Percentiles rank a stretch among this genome's conserved stretches.
Conservation (phyloP, 2,888 invertebrate genomes). For the Acrocera orbiculus region DNA sequence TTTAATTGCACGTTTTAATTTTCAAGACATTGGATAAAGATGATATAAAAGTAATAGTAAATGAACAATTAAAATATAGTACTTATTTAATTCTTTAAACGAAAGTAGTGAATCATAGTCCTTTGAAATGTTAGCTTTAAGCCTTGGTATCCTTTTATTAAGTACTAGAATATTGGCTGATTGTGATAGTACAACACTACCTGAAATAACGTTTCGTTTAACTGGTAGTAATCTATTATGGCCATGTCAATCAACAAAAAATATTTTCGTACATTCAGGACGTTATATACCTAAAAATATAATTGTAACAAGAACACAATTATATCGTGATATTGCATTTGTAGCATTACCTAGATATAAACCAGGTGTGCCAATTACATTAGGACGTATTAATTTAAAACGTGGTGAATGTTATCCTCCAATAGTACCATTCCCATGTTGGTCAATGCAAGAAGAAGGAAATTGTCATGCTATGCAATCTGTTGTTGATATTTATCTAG, state of each 20-base stretch:
- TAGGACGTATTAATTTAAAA: conserved; percentile 37
- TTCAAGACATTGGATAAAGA: no score
- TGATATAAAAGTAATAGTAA: no score
- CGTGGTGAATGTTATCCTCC: conserved; percentile 33
- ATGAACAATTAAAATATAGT: no score
- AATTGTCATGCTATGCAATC: conserved; percentile 51
- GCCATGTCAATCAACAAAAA: conserved; percentile 40
- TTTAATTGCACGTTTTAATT: no score
- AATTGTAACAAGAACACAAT: conserved; percentile 42
- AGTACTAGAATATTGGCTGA: no score
- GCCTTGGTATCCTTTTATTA: no score
- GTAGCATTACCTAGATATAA: conserved; percentile 42
- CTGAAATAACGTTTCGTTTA: conserved; percentile 24
- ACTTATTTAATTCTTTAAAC: no score
- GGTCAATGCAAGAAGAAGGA: conserved; percentile 52
- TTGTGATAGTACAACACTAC: conserved; percentile 8
- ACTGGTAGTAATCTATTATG: conserved; percentile 33
- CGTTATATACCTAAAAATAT: conserved; percentile 41
- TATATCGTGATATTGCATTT: conserved; percentile 38
- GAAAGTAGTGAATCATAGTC: no score
- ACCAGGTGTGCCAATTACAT: conserved; percentile 41
- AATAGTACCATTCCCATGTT: conserved; percentile 45
- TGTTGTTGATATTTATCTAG: conserved; percentile 45
- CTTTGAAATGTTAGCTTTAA: no score
- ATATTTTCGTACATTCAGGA: conserved; percentile 38